Conservation (phyloP, 2,113 vertebrate species). For the Asarcornis scutulata region DNA sequence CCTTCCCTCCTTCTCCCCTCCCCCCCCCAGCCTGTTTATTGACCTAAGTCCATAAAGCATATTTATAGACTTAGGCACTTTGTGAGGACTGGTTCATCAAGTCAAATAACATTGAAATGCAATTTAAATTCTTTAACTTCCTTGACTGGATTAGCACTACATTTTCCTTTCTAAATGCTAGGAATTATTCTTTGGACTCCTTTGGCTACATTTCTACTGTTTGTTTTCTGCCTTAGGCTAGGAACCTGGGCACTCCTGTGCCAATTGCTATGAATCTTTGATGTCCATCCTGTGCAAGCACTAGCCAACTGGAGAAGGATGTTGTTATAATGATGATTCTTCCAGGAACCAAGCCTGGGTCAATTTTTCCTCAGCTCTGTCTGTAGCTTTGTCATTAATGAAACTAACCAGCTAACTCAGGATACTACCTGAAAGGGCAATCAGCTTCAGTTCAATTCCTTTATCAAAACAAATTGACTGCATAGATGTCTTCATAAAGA, state of each 20-base stretch:
- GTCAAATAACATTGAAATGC: constrained; percentile 8
- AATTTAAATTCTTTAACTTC: neutral
- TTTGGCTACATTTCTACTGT: neutral
- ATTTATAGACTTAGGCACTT: neutral
- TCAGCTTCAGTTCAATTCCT: neutral
- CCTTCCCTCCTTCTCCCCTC: neutral
- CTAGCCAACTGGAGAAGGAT: neutral
- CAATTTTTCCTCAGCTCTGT: neutral
- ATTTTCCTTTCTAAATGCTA: neutral
- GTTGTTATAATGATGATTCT: neutral
- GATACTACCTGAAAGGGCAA: neutral
- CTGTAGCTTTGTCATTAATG: neutral
- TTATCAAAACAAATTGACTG: neutral
- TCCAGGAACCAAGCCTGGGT: neutral
- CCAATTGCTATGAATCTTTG: neutral
- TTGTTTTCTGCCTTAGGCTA: neutral
- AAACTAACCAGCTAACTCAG: neutral
- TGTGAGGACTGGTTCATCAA: neutral
- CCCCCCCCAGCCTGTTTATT: neutral
- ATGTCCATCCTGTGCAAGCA: neutral
- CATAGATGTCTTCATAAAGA: neutral
- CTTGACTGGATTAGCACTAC: neutral
- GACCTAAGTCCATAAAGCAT: no score
- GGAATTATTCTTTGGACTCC: neutral
- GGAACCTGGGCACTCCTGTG: neutral